A percentile compares a stretch with the other conserved stretches of the same genome.
These are phyloP conservation scores for Drosophila suzukii DNA, from an alignment of 1,140 invertebrate species.

Conservation along the genomic window DNA sequence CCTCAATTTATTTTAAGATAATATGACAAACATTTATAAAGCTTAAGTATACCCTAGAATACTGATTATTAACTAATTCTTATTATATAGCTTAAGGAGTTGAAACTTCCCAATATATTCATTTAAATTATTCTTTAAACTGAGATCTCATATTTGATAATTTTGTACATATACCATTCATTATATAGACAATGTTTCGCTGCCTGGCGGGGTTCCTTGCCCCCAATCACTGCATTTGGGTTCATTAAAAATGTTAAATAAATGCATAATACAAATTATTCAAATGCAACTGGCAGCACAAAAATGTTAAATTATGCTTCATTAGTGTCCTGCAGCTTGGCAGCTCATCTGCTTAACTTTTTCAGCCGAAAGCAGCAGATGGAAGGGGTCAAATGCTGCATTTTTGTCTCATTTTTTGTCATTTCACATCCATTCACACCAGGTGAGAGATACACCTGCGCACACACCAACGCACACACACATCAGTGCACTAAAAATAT, in stretches of 20 bases:
- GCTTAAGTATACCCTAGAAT: constrained; percentile 14
- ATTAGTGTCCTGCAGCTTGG: constrained; percentile 65
- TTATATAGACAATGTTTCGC: neutral
- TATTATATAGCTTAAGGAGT: no score
- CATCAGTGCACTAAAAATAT: constrained; percentile 58
- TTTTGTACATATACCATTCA: neutral
- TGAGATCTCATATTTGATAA: neutral
- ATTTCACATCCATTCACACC: constrained; percentile 57
- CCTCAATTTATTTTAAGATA: neutral
- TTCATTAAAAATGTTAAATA: constrained; percentile 72
- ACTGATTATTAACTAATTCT: neutral
- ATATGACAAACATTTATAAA: constrained; percentile 5
- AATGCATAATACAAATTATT: constrained; percentile 71
- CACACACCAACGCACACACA: constrained; percentile 16
- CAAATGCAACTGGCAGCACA: constrained; percentile 51
- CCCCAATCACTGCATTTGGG: constrained; percentile 41
- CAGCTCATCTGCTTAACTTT: constrained; percentile 38
- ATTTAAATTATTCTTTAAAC: neutral
- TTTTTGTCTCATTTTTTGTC: constrained; percentile 61
- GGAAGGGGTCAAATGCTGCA: constrained; percentile 47
- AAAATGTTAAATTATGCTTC: constrained; percentile 80
- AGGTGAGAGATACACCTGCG: neutral
- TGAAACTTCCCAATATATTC: neutral
- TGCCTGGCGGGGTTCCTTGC: constrained; percentile 22
- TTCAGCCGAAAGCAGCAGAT: constrained; percentile 1